Percentiles rank a stretch among this genome's conserved stretches.
phyloP scores from a whole-genome alignment of 2,888 invertebrate genomes.

The Coelinius sp. region DNA sequence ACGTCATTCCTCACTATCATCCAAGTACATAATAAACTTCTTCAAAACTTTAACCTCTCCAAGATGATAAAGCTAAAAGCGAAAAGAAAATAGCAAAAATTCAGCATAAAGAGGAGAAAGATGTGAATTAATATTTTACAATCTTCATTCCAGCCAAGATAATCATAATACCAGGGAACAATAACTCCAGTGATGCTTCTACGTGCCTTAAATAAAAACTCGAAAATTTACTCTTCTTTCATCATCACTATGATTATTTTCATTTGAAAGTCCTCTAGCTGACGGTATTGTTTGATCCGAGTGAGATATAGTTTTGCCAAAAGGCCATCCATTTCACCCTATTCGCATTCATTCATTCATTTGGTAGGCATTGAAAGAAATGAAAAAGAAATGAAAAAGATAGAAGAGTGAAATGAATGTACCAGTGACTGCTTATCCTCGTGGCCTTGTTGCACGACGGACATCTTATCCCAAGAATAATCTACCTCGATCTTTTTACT shows the following conservation, averaged over 20 bases:
- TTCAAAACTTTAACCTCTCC: neutral
- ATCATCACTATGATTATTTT: constrained; percentile 39
- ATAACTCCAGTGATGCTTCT: constrained; percentile 15
- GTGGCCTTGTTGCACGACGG: constrained; percentile 31
- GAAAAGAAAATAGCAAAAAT: neutral
- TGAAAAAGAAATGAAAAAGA: constrained; percentile 31
- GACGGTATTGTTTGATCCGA: constrained; percentile 41
- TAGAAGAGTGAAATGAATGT: constrained; percentile 29
- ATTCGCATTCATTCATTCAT: constrained; percentile 47
- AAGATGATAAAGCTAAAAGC: constrained; percentile 1
- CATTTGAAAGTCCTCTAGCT: constrained; percentile 32
- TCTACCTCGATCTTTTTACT: constrained; percentile 52
- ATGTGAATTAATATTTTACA: constrained; percentile 13
- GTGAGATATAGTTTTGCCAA: constrained; percentile 44
- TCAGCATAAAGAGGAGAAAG: constrained; percentile 6
- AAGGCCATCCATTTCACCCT: constrained; percentile 44
- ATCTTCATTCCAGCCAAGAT: constrained; percentile 21
- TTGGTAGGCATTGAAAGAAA: constrained; percentile 16
- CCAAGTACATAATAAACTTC: neutral
- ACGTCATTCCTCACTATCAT: neutral
- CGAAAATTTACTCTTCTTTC: constrained; percentile 7
- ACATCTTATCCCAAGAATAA: constrained; percentile 51
- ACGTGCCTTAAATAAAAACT: constrained; percentile 27
- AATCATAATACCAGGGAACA: constrained; percentile 27
- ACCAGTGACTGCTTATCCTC: constrained; percentile 32